Conservation (phyloP, 2,797 vertebrate species). For the Pagetopsis macropterus region DNA sequence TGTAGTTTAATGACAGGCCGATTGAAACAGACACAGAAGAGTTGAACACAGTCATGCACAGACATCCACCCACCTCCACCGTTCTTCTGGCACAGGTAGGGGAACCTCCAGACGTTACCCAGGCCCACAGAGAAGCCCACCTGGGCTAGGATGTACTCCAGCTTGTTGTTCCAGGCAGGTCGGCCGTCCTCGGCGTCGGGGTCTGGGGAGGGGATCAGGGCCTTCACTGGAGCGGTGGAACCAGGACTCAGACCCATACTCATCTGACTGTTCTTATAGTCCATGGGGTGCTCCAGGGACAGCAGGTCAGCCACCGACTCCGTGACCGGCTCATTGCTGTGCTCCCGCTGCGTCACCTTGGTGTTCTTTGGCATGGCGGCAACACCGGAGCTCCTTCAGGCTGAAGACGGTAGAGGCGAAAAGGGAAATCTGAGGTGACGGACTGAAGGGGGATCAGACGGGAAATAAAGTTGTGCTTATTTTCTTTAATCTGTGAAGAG, state of each 20-base stretch:
- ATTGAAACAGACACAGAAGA: background rate
- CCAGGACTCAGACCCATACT: constrained; percentile 85
- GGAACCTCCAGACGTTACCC: constrained; percentile 98
- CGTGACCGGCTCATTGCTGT: constrained; percentile 95
- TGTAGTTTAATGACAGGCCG: too few species aligned
- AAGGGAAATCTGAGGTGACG: background rate
- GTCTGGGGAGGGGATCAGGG: constrained; percentile 82
- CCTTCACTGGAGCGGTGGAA: constrained; percentile 79
- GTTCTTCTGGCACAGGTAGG: constrained; percentile 98
- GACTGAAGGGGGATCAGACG: constrained; percentile 8
- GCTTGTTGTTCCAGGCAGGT: constrained; percentile 96
- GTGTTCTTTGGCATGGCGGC: constrained; percentile 94
- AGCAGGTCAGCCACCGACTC: constrained; percentile 97
- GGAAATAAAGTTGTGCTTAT: constrained; percentile 48
- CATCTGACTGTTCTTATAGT: constrained; percentile 94
- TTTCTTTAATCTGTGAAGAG: constrained; percentile 58
- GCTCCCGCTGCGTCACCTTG: constrained; percentile 94
- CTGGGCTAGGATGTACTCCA: constrained; percentile 97
- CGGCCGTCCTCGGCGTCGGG: constrained; percentile 87
- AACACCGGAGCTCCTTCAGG: constrained; percentile 35
- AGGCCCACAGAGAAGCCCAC: constrained; percentile 97
- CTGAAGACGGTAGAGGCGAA: constrained; percentile 24
- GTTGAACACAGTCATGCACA: background rate
- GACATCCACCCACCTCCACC: constrained; percentile 89
- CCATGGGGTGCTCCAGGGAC: constrained; percentile 94